Evolutionary conservation across 1,140 invertebrate genomes (phyloP), one percentile per base, ranked within the genome.

Genomic region (Teleogryllus occipitalis): DNA sequence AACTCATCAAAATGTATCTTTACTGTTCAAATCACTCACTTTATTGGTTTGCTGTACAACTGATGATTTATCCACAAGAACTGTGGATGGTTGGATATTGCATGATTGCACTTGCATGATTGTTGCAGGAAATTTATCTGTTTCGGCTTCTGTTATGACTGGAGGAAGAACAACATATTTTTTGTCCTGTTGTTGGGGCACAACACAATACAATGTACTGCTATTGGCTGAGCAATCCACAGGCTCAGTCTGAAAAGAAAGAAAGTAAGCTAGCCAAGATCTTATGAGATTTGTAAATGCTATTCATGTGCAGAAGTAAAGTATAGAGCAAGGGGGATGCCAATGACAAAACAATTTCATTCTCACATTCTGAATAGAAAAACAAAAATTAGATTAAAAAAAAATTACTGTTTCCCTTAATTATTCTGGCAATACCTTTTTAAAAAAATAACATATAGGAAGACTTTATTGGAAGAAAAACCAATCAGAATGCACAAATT

Each of bases 171-270:
- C 73, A 8, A 79, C 65, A 74, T 74, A 74, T 74, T 79, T 79
- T 15, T 79, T 79, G 21, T 79, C 78, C 47, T 79, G 65, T 12
- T 54, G 78, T 21, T 77, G 76, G 48, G 47, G 76, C 48, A 48
- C 46, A 21, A 77, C 76, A 48, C 47, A 77, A 77, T 77, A 77
- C 47, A 77, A 77, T n/a, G 76, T 77, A 75, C 74, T 75, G 76
- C 54, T 65, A 65, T 65, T 65, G 18, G 54, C 18, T 65, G 54
- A 14, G 54, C 54, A 65, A 65, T 65, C 54, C 54, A 65, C 54
- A 65, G 54, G 54, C 18, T 65, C 54, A 65, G 10, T 65, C 54
- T 65, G 18, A 65, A 65, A 18, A 65, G 54, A 65, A 18, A 65
- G 10, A 65, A 65, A 65, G 8, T 8, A 65, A 65, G 27, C 27